Evolutionary conservation across 2,888 invertebrate genomes (phyloP).

Genomic region (Agriotes lineatus): DNA sequence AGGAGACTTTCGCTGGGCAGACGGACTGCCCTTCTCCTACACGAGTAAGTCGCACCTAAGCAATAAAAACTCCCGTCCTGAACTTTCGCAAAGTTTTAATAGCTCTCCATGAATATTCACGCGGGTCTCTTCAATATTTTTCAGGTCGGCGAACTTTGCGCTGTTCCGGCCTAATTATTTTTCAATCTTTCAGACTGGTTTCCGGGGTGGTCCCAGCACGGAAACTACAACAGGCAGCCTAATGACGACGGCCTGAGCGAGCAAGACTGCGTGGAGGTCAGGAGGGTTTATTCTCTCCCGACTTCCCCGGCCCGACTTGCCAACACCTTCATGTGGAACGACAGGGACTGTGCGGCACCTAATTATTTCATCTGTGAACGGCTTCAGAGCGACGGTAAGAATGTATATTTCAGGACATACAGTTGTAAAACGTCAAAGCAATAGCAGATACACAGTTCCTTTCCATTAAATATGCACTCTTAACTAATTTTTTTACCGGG

Average conservation of each 20-base stretch:
- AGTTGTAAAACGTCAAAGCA: not conserved
- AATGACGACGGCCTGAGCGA: constrained; percentile 86
- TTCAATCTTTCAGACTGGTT: constrained; percentile 78
- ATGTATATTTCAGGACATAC: no score
- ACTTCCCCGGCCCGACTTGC: constrained; percentile 66
- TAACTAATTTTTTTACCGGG: no score
- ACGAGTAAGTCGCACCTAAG: constrained; percentile 77
- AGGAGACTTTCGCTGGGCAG: constrained; percentile 85
- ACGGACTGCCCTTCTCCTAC: constrained; percentile 79
- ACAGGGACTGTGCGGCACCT: constrained; percentile 78
- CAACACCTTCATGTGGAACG: constrained; percentile 84
- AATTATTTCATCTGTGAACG: constrained; percentile 84
- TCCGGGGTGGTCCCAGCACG: constrained; percentile 81
- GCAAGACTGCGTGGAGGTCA: constrained; percentile 85
- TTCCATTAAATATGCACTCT: no score
- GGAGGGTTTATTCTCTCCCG: constrained; percentile 75
- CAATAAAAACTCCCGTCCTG: no score
- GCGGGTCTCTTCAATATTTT: not conserved
- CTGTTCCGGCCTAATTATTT: constrained; percentile 12
- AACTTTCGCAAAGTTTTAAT: not conserved
- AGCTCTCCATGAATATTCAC: constrained; percentile 2
- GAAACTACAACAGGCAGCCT: constrained; percentile 77
- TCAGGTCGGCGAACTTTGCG: not conserved
- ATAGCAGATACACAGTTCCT: not conserved
- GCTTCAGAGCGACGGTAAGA: constrained; percentile 75